Evolutionary conservation across 92 coral and sea anemone species (phyloP).

Genomic region (Siderastrea siderea): DNA sequence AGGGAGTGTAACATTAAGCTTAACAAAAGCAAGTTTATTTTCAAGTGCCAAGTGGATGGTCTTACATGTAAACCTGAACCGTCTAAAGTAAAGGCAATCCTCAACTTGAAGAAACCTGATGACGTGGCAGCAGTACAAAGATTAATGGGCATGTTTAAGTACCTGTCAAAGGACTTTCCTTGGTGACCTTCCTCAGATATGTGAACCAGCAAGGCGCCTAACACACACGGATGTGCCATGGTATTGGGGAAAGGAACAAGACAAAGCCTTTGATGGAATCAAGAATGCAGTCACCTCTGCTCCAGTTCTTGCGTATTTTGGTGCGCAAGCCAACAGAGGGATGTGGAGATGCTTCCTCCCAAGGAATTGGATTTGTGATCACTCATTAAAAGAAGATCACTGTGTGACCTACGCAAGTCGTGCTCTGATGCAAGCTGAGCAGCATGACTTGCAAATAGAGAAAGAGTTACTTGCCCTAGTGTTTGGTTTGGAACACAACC

Average conservation of each 20-base stretch:
- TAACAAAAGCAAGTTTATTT: constrained; percentile 50
- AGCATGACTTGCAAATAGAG: constrained; percentile 13
- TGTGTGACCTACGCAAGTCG: constrained; percentile 6
- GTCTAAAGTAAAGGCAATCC: constrained; percentile 63
- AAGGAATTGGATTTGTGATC: background rate
- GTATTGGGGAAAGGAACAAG: constrained; percentile 35
- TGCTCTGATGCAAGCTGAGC: constrained; percentile 7
- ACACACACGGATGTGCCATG: constrained; percentile 43
- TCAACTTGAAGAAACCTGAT: constrained; percentile 57
- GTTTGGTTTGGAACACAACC: constrained; percentile 1
- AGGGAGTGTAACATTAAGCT: constrained; percentile 51
- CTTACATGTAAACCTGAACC: constrained; percentile 74
- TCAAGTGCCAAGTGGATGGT: constrained; percentile 54
- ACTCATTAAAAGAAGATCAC: constrained; percentile 6
- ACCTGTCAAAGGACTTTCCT: constrained; percentile 43
- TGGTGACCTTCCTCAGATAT: constrained; percentile 37
- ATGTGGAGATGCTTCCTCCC: background rate
- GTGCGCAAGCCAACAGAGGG: background rate
- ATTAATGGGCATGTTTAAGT: constrained; percentile 71
- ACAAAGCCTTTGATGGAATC: background rate
- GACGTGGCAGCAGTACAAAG: constrained; percentile 64
- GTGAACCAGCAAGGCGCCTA: constrained; percentile 46
- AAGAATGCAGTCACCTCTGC: too few relatives aligned
- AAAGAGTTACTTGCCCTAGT: constrained; percentile 21
- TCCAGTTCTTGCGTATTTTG: too few relatives aligned